phyloP scores from a whole-genome alignment of 30 jellyfish, hydroid and myxozoan genomes.

The Cassiopea andromeda region DNA sequence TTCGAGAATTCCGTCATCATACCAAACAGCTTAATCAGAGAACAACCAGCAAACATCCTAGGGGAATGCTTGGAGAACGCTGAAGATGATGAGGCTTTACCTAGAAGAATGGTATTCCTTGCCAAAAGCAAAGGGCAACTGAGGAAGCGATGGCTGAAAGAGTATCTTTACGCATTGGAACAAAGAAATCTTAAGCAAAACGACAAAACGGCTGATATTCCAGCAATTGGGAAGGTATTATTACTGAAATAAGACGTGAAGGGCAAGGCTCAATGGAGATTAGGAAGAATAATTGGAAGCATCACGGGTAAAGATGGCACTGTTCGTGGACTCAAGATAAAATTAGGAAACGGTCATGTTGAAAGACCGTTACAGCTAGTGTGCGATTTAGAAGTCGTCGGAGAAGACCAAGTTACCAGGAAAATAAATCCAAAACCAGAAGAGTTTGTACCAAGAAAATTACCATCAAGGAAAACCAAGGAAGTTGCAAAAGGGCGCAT shows the following conservation, averaged over 20 bases:
- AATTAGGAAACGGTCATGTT: slow-evolving; percentile 46
- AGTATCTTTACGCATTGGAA: slow-evolving; percentile 30
- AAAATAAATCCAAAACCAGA: slow-evolving; percentile 43
- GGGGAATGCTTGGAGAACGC: slow-evolving; percentile 25
- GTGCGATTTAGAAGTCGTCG: slow-evolving; percentile 62
- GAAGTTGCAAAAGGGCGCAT: background rate
- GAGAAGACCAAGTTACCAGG: slow-evolving; percentile 45
- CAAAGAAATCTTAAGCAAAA: slow-evolving; percentile 11
- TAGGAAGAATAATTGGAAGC: slow-evolving; percentile 51
- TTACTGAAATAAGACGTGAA: slow-evolving; percentile 50
- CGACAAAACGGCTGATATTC: slow-evolving; percentile 8
- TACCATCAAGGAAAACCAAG: slow-evolving; percentile 2
- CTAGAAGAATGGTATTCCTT: slow-evolving; percentile 29
- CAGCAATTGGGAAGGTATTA: slow-evolving; percentile 26
- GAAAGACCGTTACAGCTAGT: slow-evolving; percentile 53
- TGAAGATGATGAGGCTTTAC: slow-evolving; percentile 17
- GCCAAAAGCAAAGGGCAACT: slow-evolving; percentile 43
- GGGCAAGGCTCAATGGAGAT: slow-evolving; percentile 41
- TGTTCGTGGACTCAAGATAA: slow-evolving; percentile 52
- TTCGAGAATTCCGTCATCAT: slow-evolving; percentile 56
- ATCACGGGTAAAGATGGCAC: slow-evolving; percentile 55
- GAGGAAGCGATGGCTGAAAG: slow-evolving; percentile 44
- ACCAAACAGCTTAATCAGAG: slow-evolving; percentile 54
- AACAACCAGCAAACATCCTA: slow-evolving; percentile 55
- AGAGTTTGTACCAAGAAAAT: slow-evolving; percentile 21